phyloP scores from a whole-genome alignment of 23 tunicate species.

The Clavelina lepadiformis region DNA sequence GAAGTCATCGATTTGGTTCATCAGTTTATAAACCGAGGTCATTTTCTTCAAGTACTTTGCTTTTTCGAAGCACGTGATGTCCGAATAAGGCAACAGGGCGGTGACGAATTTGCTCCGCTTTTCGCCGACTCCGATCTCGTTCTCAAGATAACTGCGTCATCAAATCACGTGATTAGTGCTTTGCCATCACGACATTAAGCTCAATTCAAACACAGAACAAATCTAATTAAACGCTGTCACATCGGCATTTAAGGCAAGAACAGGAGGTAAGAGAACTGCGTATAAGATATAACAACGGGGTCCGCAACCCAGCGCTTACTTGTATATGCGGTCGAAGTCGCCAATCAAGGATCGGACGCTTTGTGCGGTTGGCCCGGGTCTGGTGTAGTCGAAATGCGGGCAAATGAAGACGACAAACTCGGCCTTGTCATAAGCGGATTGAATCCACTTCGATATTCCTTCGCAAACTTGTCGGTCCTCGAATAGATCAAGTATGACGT shows the following conservation, averaged over 20 bases:
- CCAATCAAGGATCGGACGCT: slow-evolving; percentile 22
- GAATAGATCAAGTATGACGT: slow-evolving; percentile 48
- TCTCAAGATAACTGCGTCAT: too few species aligned
- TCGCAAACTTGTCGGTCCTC: slow-evolving; percentile 26
- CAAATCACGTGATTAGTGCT: too few species aligned
- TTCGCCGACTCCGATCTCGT: too few species aligned
- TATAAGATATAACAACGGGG: not conserved
- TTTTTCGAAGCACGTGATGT: slow-evolving; percentile 4
- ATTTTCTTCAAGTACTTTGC: slow-evolving; percentile 19
- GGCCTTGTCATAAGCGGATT: slow-evolving; percentile 22
- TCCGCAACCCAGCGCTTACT: slow-evolving; percentile 7
- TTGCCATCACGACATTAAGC: too few species aligned
- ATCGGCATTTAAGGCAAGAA: too few species aligned
- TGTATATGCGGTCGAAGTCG: slow-evolving; percentile 36
- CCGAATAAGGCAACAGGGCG: slow-evolving; percentile 44
- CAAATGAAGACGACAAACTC: slow-evolving; percentile 47
- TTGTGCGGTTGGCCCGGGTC: not conserved
- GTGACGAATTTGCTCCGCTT: slow-evolving; percentile 12
- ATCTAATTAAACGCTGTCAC: too few species aligned
- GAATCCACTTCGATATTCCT: slow-evolving; percentile 32
- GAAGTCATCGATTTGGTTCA: slow-evolving; percentile 57
- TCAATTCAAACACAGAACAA: too few species aligned
- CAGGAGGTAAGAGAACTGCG: not conserved
- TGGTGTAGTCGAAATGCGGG: slow-evolving; percentile 36
- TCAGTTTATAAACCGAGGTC: slow-evolving; percentile 28